Conservation (phyloP, 2,797 vertebrate species). For the Intellagama lesueurii region DNA sequence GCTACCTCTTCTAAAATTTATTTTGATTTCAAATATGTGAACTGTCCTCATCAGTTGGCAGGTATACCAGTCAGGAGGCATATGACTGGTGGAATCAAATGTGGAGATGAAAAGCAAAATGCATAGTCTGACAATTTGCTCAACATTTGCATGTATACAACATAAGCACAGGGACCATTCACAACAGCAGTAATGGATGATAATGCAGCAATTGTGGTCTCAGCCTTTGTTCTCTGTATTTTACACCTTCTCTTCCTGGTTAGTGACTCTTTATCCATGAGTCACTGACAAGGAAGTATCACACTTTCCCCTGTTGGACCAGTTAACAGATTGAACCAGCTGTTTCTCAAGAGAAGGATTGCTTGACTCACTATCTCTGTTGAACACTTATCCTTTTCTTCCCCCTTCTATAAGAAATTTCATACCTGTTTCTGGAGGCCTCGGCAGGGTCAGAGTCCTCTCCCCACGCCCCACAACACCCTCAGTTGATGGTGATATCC, state of each 20-base stretch:
- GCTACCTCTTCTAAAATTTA: not conserved
- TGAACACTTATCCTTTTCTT: too few species aligned
- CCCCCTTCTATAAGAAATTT: too few species aligned
- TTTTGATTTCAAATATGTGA: not conserved
- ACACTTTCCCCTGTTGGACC: not conserved
- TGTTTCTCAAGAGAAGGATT: too few species aligned
- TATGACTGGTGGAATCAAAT: too few species aligned
- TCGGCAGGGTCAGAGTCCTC: too few species aligned
- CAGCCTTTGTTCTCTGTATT: not conserved
- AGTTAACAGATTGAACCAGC: too few species aligned
- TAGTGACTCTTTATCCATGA: not conserved
- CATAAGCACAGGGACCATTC: not conserved
- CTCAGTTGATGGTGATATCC: too few species aligned
- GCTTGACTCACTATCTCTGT: too few species aligned
- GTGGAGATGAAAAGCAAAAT: not conserved
- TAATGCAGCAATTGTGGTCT: too few species aligned
- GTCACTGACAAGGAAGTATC: not conserved
- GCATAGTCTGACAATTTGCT: not conserved
- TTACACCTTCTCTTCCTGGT: not conserved
- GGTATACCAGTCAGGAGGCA: too few species aligned
- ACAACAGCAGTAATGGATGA: not conserved
- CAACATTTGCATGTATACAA: not conserved
- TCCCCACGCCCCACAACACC: too few species aligned
- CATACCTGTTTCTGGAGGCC: too few species aligned
- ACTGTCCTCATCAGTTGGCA: not conserved